These are phyloP conservation scores for Paedocypris sp. DNA, from an alignment of 2,113 vertebrate species.

Conservation along the genomic window DNA sequence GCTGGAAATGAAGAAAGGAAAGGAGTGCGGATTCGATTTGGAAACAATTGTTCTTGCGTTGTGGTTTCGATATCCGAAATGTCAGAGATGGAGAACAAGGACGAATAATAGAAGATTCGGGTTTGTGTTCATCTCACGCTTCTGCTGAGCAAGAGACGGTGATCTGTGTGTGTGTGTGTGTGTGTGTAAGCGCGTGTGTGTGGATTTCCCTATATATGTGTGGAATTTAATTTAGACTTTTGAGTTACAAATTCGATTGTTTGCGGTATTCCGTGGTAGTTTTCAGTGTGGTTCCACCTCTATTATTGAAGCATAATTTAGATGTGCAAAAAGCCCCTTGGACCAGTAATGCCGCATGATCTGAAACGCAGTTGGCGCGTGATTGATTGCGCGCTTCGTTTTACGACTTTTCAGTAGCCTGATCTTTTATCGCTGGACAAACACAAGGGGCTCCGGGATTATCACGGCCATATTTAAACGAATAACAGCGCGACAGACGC, in stretches of 20 bases:
- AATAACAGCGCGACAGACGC: constrained; percentile 35
- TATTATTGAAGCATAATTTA: no score
- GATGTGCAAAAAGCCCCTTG: no score
- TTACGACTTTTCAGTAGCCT: constrained; percentile 88
- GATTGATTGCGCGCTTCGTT: constrained; percentile 85
- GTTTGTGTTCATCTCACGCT: constrained; percentile 24
- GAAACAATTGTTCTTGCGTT: constrained; percentile 28
- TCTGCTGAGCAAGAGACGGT: constrained; percentile 3
- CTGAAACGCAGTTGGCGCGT: constrained; percentile 64
- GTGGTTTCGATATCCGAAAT: constrained; percentile 20
- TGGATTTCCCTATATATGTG: no score
- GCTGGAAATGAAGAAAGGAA: constrained; percentile 12
- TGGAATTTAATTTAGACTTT: no score
- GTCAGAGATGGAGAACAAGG: constrained; percentile 24
- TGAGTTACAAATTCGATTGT: no score
- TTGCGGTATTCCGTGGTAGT: no score
- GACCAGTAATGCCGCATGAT: no score
- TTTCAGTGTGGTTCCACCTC: no score
- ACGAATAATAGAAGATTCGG: constrained; percentile 13
- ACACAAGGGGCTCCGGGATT: constrained; percentile 74
- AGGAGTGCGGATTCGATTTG: constrained; percentile 29
- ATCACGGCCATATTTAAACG: constrained; percentile 55
- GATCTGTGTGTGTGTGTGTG: not conserved
- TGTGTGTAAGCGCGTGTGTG: no score
- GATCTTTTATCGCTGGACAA: constrained; percentile 83